Percentiles rank a stretch among this genome's conserved stretches.
Evolutionary conservation across 2,797 vertebrate species (phyloP).

Genomic region (Phyllotis vaccarum): DNA sequence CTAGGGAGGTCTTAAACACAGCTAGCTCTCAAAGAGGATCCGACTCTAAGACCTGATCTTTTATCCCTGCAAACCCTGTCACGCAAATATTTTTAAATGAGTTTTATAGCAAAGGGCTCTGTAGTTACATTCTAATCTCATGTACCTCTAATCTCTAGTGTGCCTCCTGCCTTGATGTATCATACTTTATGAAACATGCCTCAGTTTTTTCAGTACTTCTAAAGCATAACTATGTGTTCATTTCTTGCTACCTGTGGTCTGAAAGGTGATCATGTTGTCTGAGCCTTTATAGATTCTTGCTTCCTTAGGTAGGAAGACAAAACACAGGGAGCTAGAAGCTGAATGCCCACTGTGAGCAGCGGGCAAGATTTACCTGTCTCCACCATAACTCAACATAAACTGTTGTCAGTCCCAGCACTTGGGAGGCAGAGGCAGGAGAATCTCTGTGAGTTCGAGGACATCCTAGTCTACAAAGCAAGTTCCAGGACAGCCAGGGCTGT

Average conservation of each 20-base stretch:
- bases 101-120: background rate
- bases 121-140: background rate
- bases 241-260: background rate
- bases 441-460: no score
- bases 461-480: no score
- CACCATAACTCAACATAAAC: background rate
- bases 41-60: background rate
- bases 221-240: slow-evolving; percentile 8
- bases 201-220: slow-evolving; percentile 5
- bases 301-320: background rate
- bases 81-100: background rate
- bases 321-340: background rate
- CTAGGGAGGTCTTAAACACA: background rate
- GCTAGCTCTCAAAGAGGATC: background rate
- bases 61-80: background rate
- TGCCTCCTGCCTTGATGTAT: background rate
- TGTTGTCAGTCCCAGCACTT: no score
- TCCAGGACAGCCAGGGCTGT: no score
- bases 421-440: no score
- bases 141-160: no score
- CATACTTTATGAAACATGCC: background rate
- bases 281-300: background rate
- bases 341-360: background rate
- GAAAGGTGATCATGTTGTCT: background rate
- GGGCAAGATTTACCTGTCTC: background rate